Percentiles rank a stretch among this genome's conserved stretches.
These are phyloP conservation scores for Ancistrus triradiatus DNA, from an alignment of 2,113 vertebrate species.

Conservation along the genomic window DNA sequence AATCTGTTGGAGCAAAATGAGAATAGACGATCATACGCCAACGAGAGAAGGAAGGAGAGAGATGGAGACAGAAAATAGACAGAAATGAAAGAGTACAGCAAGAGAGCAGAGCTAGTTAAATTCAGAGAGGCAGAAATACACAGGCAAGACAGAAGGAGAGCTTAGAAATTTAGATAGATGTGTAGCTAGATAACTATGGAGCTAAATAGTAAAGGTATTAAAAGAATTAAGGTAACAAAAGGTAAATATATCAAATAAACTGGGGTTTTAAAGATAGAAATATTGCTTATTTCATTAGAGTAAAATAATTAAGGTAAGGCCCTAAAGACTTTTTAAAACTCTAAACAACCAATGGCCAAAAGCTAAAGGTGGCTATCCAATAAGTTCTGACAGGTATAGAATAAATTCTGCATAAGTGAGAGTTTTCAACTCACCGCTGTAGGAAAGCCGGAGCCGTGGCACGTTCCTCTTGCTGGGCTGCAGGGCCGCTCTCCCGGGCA, in stretches of 20 bases:
- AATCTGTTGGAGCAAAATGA: constrained; percentile 55
- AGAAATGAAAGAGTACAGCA: constrained; percentile 52
- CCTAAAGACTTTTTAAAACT: too few relatives aligned
- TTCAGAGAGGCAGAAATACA: constrained; percentile 46
- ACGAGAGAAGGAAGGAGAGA: constrained; percentile 36
- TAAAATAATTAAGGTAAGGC: too few relatives aligned
- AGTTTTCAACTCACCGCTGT: constrained; percentile 91
- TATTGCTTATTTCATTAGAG: too few relatives aligned
- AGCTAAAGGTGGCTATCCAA: too few relatives aligned
- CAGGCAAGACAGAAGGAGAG: not conserved
- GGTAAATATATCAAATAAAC: constrained; percentile 40
- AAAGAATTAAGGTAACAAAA: constrained; percentile 25
- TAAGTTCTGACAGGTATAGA: too few relatives aligned
- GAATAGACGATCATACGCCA: constrained; percentile 34
- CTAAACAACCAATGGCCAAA: too few relatives aligned
- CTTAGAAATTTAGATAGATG: not conserved
- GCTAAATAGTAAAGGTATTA: not conserved
- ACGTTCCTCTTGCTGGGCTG: constrained; percentile 85
- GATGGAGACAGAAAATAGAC: constrained; percentile 45
- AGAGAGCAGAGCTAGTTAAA: constrained; percentile 34
- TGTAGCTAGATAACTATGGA: not conserved
- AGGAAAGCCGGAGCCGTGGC: constrained; percentile 91
- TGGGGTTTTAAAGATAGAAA: too few relatives aligned
- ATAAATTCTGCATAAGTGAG: too few relatives aligned
- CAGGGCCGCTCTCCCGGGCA: constrained; percentile 74